A percentile compares a stretch with the other conserved stretches of the same genome.
Conservation (phyloP, 1,140 invertebrate species). For the Drosophila sucinea region DNA sequence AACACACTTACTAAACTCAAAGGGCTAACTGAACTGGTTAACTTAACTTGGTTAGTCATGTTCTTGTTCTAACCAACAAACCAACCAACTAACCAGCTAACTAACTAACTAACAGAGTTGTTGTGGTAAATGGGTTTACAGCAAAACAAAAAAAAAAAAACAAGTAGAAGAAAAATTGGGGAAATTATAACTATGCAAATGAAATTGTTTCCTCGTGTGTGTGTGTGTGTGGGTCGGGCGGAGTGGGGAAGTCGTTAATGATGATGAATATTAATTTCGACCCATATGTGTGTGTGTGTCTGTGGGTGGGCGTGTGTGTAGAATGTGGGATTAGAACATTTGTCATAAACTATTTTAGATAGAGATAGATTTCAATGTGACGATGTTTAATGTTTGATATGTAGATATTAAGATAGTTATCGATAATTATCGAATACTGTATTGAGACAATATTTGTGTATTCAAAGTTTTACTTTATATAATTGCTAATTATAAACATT, state of each 20-base stretch:
- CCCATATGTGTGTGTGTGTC: background rate
- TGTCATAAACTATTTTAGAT: constrained; percentile 9
- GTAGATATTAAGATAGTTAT: background rate
- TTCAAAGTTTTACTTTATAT: too few species aligned
- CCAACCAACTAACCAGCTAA: background rate
- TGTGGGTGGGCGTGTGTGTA: background rate
- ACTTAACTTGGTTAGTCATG: constrained; percentile 4
- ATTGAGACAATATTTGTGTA: too few species aligned
- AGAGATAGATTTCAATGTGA: background rate
- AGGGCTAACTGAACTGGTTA: constrained; percentile 4
- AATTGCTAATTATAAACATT: too few species aligned
- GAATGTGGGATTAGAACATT: background rate
- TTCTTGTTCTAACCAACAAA: constrained; percentile 7
- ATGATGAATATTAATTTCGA: constrained; percentile 11
- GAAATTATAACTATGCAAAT: constrained; percentile 45
- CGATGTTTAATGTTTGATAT: background rate
- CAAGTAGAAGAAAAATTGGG: constrained; percentile 12
- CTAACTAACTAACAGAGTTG: constrained; percentile 19
- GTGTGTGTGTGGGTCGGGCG: background rate
- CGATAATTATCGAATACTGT: background rate
- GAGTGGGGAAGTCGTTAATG: background rate
- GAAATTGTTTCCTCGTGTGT: constrained; percentile 29
- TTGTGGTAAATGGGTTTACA: constrained; percentile 11
- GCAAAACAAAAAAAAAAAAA: background rate
- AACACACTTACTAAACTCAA: background rate